These are phyloP conservation scores for Lepus timidus DNA, from an alignment of 2,113 vertebrate species.

Conservation along the genomic window DNA sequence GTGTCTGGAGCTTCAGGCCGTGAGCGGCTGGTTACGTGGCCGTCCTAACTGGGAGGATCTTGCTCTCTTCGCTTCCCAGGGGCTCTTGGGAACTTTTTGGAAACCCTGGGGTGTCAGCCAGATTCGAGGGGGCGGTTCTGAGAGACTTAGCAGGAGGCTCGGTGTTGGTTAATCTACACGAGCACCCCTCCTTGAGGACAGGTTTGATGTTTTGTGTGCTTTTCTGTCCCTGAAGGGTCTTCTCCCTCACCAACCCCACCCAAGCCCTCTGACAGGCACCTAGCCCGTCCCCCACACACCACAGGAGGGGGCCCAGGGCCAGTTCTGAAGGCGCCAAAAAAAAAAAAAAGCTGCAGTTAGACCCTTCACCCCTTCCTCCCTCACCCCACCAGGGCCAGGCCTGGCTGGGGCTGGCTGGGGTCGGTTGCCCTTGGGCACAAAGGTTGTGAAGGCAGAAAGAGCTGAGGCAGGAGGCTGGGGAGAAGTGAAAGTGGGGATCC, in stretches of 20 bases:
- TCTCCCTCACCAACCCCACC: background rate
- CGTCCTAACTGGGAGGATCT: conserved; percentile 69
- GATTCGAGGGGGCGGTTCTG: conserved; percentile 34
- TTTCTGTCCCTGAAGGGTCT: background rate
- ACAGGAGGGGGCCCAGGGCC: background rate
- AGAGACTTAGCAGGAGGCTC: conserved; percentile 45
- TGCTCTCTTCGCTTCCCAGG: conserved; percentile 40
- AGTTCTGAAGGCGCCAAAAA: background rate
- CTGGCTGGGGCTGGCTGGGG: background rate
- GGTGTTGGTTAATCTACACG: conserved; percentile 42
- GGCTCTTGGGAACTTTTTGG: conserved; percentile 67
- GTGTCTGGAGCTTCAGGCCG: background rate
- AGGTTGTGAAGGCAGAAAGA: background rate
- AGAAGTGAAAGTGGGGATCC: background rate
- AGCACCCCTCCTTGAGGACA: background rate
- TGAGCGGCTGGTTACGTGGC: conserved; percentile 69
- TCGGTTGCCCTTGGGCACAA: background rate
- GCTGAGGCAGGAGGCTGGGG: background rate
- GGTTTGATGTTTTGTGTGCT: conserved; percentile 25
- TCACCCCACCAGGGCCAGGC: background rate
- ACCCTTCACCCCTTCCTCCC: background rate
- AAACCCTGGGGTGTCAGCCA: conserved; percentile 51
- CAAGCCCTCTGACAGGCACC: background rate
- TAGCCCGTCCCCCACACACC: background rate
- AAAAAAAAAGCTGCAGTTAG: background rate